Percentiles rank a stretch among this genome's conserved stretches.
Conservation (phyloP, 1,140 invertebrate genomes). For the Drosophila elegans region DNA sequence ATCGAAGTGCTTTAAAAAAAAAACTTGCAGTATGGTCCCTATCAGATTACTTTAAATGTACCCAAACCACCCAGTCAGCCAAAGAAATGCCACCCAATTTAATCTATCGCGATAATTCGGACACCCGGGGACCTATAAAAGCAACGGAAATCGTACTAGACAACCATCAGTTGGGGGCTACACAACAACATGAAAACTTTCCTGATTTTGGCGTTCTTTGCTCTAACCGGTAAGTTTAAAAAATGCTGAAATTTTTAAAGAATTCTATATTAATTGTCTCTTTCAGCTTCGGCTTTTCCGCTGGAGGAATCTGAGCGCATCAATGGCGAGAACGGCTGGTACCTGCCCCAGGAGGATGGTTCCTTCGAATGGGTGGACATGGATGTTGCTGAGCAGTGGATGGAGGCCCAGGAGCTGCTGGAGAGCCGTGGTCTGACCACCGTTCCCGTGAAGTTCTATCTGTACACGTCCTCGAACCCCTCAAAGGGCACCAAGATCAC, state of each 20-base stretch:
- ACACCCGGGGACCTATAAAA: conserved; percentile 38
- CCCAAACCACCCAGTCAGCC: conserved; percentile 7
- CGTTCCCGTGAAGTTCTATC: conserved; percentile 67
- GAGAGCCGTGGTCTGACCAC: conserved; percentile 52
- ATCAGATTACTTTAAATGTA: conserved; percentile 38
- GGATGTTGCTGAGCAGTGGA: conserved; percentile 63
- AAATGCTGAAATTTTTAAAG: not conserved
- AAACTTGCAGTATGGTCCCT: not conserved
- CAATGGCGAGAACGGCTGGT: conserved; percentile 80
- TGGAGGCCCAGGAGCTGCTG: conserved; percentile 41
- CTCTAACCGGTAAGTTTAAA: conserved; percentile 55
- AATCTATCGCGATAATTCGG: conserved; percentile 21
- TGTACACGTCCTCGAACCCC: conserved; percentile 69
- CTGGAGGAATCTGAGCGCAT: conserved; percentile 64
- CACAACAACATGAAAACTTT: conserved; percentile 30
- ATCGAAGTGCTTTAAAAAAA: conserved; percentile 22
- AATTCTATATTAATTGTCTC: conserved; percentile 2
- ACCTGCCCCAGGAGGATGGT: conserved; percentile 70
- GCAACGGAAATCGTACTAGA: not conserved
- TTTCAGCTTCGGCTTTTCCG: conserved; percentile 52
- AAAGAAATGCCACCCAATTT: conserved; percentile 9
- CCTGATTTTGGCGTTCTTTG: conserved; percentile 29
- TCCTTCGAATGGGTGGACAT: conserved; percentile 70
- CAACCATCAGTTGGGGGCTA: conserved; percentile 19
- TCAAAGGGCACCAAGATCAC: conserved; percentile 62